Evolutionary conservation across 2,888 invertebrate genomes (phyloP), one percentile per base, ranked within the genome.

Genomic region (Galerucella nymphaeae): DNA sequence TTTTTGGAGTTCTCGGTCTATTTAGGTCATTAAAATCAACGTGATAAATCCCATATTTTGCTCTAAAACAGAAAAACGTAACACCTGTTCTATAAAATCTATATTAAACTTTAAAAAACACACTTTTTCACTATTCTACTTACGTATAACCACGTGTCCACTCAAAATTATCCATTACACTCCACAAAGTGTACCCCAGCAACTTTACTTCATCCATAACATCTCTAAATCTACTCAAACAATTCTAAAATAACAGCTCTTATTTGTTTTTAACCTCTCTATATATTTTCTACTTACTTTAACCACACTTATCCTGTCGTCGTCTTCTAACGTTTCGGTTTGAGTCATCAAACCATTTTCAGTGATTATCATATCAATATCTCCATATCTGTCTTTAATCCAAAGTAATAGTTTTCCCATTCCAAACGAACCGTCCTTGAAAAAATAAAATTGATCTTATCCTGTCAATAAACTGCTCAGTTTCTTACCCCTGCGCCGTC

Each of bases 331-430:
- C 5, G 87, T 68, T 88, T 1, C 91, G 91, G 75, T 90, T 41
- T 62, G 16, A 2, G 61, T 62, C 61, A 62, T 62, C 8, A 62
- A 18, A 41, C 61, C 61, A 41, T 62, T 91, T 80, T 90, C 92
- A 0, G 89, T 89, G 2, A 91, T 82, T 69, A 87, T 87, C 6
- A 92, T 86, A 53, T 88, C 84, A 0, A 90, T 89, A 82, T 91
- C 89, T 59, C 79, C 71, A 62, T 83, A 84, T 38, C 81, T 78
- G 75, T 90, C 89, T 74, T 85, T 84, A 72, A 93, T 88, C 0
- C 90, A 91, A 0, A 91, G 91, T 1, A 89, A 18, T 16, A 62
- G 13, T 62, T 62, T 62, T 89, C 61, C 61, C 61, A 71, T 89
- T 71, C 75, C 77, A 58, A 63, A 64, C 69, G 53, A 65, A 23